Base-by-base conservation (phyloP, 2,113 vertebrate genomes). In the Syrrhaptes paradoxus region DNA sequence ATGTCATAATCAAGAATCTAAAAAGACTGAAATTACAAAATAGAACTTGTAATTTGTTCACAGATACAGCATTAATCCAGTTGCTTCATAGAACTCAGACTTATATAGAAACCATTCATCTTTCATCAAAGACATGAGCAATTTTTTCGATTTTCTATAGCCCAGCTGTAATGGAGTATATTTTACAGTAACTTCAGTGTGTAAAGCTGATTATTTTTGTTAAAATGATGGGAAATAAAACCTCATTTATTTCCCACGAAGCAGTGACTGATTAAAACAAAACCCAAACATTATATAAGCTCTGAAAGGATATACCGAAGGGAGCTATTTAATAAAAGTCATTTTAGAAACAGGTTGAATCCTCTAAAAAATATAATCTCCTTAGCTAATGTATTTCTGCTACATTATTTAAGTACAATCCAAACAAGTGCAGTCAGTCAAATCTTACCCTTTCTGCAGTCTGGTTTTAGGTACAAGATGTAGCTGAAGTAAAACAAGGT, bases 41-140 rank as follows among this genome's bases (percentile, higher is more conserved):
- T 51, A 65, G 76, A 95, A 25, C 51, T 87, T 90, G 85, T 93
- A 2, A 25, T 95, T 85, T 96, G 76, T 83, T 90, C 90, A 87
- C 57, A 93, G 89, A 92, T 61, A 82, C 29, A 85, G 54, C 49
- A 79, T 95, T 89, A 95, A 94, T 71, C 78, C 68, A 81, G 52
- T 92, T 96, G 65, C 83, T 86, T 74, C 80, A 65, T 22, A 83
- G 57, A 95, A 49, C 29, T 90, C 34, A 51, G 90, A 81, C 41
- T 61, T 97, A 22, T 6, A 54, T 43, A 95, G 87, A 88, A 81
- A 85, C 78, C 34, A 92, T 95, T 96, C 89, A 68, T 78, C 71
- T 95, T 87, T 76, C 80, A 75, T 74, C 85, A 97, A 94, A 94
- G 67, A 65, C 54, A 76, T 73, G 61, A 94, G 95, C 34, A 59